These are phyloP conservation scores for Thymelicus sylvestris DNA, from an alignment of 2,888 invertebrate species.

Conservation along the genomic window DNA sequence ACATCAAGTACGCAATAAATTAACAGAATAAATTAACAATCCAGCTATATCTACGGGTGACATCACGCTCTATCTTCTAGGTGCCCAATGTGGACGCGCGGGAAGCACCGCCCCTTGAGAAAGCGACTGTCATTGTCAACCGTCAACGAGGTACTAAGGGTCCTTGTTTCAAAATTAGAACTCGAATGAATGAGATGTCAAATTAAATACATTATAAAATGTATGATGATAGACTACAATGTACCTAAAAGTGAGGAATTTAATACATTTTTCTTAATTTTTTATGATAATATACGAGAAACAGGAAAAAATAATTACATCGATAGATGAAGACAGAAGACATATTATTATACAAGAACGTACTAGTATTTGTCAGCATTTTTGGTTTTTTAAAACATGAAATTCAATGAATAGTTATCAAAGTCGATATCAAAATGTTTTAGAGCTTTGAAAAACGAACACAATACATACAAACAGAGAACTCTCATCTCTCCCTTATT, in stretches of 20 bases:
- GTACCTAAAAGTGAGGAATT: too few species aligned
- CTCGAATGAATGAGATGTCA: conserved; percentile 17
- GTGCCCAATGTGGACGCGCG: conserved; percentile 40
- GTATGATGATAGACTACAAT: too few species aligned
- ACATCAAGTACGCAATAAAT: conserved; percentile 6
- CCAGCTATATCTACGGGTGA: conserved; percentile 51
- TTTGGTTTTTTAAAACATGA: too few species aligned
- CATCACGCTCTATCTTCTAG: conserved; percentile 39
- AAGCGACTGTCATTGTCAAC: conserved; percentile 61
- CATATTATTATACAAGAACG: too few species aligned
- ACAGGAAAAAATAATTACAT: too few species aligned
- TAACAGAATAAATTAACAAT: conserved; percentile 23
- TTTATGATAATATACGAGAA: too few species aligned
- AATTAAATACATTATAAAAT: background rate
- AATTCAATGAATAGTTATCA: background rate
- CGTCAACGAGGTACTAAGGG: conserved; percentile 19
- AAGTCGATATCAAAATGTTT: background rate
- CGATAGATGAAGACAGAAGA: too few species aligned
- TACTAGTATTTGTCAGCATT: too few species aligned
- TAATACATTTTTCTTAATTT: too few species aligned
- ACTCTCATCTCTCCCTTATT: background rate
- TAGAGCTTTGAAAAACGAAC: background rate
- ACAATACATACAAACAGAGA: background rate
- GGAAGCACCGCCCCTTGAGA: conserved; percentile 55
- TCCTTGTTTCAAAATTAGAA: background rate